Percentiles rank a stretch among this genome's conserved stretches.
phyloP scores from a whole-genome alignment of 2,888 invertebrate species.

The Teinopalpus imperialis region DNA sequence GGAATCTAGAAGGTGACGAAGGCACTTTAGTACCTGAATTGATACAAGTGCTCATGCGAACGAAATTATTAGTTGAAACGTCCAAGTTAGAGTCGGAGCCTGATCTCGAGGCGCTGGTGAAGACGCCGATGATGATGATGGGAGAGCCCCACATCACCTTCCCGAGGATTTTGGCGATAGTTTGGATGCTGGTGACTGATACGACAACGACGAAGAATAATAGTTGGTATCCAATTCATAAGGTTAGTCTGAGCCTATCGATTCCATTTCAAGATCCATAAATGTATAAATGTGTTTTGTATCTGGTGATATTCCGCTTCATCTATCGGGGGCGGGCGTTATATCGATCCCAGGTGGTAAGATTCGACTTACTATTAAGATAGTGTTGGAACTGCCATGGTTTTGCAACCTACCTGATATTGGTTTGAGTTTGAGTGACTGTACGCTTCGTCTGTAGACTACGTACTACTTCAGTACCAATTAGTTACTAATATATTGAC shows the following conservation, averaged over 20 bases:
- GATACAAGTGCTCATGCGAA: conserved; percentile 48
- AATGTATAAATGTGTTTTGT: too few species aligned
- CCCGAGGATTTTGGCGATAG: conserved; percentile 57
- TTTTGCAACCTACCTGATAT: too few species aligned
- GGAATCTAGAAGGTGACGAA: conserved; percentile 67
- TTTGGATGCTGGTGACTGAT: conserved; percentile 62
- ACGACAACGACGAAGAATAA: conserved; percentile 48
- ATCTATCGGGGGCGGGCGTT: too few species aligned
- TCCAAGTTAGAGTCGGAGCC: conserved; percentile 60
- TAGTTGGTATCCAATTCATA: conserved; percentile 64
- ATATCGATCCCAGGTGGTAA: too few species aligned
- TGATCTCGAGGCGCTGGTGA: conserved; percentile 56
- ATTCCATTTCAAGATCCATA: too few species aligned
- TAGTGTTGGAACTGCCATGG: too few species aligned
- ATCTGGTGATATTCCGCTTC: too few species aligned
- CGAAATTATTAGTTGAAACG: conserved; percentile 59
- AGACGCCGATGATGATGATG: conserved; percentile 60
- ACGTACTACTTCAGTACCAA: too few species aligned
- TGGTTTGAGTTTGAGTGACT: too few species aligned
- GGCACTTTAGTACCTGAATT: conserved; percentile 50
- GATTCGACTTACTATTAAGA: too few species aligned
- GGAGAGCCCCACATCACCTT: conserved; percentile 66
- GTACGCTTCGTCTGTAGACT: too few species aligned
- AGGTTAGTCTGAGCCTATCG: conserved; percentile 46
- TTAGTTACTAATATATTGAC: too few species aligned